Conservation (phyloP, 30 jellyfish, hydroid and myxozoan species). For the Hydractinia echinata region DNA sequence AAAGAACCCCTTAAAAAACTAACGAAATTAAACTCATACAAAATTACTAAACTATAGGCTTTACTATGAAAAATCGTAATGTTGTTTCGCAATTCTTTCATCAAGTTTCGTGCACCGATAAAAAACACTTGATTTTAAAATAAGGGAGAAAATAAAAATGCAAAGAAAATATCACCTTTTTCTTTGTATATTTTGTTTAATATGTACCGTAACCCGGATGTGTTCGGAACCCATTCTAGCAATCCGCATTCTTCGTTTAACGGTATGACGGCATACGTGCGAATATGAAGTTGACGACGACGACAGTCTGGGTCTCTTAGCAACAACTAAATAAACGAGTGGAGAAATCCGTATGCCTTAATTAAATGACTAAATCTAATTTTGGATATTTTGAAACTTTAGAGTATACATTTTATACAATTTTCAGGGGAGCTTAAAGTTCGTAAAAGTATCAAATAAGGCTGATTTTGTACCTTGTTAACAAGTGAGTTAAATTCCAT, state of each 20-base stretch:
- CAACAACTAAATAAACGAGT: slow-evolving; percentile 43
- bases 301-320: slow-evolving; percentile 85
- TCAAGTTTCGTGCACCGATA: too few species aligned
- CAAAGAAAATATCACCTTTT: slow-evolving; percentile 18
- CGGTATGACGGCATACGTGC: slow-evolving; percentile 98
- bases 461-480: slow-evolving; percentile 74
- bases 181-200: slow-evolving; percentile 75
- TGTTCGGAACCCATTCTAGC: slow-evolving; percentile 95
- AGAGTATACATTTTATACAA: too few species aligned
- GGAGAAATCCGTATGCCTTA: background rate
- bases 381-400: background rate
- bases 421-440: too few species aligned
- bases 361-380: background rate
- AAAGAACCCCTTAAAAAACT: too few species aligned
- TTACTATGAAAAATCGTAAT: too few species aligned
- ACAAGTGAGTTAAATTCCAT: slow-evolving; percentile 99
- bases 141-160: too few species aligned
- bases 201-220: slow-evolving; percentile 73
- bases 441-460: too few species aligned
- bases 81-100: too few species aligned
- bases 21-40: too few species aligned
- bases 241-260: slow-evolving; percentile 96
- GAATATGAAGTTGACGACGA: slow-evolving; percentile 83
- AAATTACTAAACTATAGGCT: too few species aligned
- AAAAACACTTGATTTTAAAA: too few species aligned